Evolutionary conservation across 2,797 vertebrate species (phyloP).

Genomic region (Amblyopsis hoosieri): DNA sequence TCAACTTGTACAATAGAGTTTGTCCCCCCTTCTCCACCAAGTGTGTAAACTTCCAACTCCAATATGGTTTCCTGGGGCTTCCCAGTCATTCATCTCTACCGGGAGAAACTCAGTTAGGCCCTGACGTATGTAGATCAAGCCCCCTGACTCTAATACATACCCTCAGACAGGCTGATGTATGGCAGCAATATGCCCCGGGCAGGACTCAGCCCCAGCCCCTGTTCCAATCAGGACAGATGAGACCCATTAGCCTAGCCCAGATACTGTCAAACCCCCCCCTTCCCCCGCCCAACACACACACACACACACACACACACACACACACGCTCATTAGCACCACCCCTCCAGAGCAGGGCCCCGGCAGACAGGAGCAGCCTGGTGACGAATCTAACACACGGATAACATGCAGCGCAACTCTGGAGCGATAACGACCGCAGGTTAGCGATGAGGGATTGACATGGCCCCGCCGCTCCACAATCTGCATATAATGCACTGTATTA

Average conservation of each 20-base stretch:
- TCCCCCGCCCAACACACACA: constrained; percentile 21
- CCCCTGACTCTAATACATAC: constrained; percentile 49
- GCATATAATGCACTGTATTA: constrained; percentile 57
- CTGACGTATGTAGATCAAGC: constrained; percentile 77
- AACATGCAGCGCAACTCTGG: constrained; percentile 41
- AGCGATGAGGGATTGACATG: constrained; percentile 62
- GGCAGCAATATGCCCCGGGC: constrained; percentile 83
- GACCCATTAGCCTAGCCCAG: constrained; percentile 77
- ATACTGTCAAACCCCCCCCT: constrained; percentile 73
- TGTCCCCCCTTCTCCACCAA: constrained; percentile 23
- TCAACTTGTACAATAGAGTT: too few species aligned
- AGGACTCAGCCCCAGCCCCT: constrained; percentile 66
- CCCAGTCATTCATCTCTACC: constrained; percentile 73
- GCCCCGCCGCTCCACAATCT: constrained; percentile 48
- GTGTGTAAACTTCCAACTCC: constrained; percentile 73
- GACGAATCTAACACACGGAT: constrained; percentile 70
- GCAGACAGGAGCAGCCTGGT: constrained; percentile 66
- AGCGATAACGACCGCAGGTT: constrained; percentile 34
- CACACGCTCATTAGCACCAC: constrained; percentile 64
- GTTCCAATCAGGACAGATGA: constrained; percentile 82
- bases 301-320: constrained; percentile 37
- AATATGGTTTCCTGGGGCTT: constrained; percentile 71
- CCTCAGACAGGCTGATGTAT: constrained; percentile 82
- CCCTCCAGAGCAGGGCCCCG: constrained; percentile 57
- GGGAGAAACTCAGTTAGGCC: constrained; percentile 74